These are phyloP conservation scores for Clarias magur DNA, from an alignment of 2,113 vertebrate species.

Conservation along the genomic window DNA sequence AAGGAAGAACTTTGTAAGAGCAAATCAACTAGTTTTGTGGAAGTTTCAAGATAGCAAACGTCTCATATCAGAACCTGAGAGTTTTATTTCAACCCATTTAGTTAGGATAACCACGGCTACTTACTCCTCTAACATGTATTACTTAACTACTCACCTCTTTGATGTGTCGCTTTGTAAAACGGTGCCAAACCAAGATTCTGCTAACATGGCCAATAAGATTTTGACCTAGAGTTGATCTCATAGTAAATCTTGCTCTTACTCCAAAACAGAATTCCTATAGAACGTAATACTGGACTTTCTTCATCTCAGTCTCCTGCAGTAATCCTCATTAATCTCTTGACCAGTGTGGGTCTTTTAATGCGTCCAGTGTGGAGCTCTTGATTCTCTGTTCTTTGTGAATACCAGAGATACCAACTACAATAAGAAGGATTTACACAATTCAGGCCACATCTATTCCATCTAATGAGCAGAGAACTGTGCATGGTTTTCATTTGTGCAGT, in stretches of 20 bases:
- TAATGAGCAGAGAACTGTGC: constrained; percentile 32
- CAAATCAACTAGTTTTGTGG: not conserved
- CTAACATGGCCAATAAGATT: not conserved
- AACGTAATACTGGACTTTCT: constrained; percentile 35
- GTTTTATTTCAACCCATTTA: not conserved
- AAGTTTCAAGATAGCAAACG: not conserved
- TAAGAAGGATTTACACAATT: constrained; percentile 56
- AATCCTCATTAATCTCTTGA: constrained; percentile 56
- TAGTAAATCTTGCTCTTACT: constrained; percentile 23
- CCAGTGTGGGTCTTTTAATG: constrained; percentile 47
- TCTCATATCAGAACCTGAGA: not conserved
- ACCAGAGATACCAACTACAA: constrained; percentile 56
- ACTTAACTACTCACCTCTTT: not conserved
- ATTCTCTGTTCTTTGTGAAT: constrained; percentile 52
- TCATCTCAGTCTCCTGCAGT: constrained; percentile 37
- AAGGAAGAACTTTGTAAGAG: not conserved
- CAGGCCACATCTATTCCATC: constrained; percentile 45
- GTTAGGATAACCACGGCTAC: not conserved
- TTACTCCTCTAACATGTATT: not conserved
- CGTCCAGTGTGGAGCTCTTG: constrained; percentile 38
- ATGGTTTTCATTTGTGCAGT: constrained; percentile 28
- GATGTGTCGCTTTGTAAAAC: not conserved
- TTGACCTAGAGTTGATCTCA: not conserved
- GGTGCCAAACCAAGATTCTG: not conserved
- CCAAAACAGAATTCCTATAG: constrained; percentile 5